Conservation (phyloP, 2,888 invertebrate species). For the Agriopis leucophaearia region DNA sequence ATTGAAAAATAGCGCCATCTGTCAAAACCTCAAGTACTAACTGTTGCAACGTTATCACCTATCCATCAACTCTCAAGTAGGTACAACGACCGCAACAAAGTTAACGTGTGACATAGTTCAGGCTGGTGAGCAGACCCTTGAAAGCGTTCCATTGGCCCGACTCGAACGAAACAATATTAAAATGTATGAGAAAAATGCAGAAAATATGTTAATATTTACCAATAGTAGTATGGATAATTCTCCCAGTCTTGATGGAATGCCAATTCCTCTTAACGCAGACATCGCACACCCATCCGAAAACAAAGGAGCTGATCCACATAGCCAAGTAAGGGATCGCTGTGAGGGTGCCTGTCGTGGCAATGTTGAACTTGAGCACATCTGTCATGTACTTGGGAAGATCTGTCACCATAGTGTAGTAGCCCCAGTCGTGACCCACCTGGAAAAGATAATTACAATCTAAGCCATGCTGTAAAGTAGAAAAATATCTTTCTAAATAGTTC, state of each 20-base stretch:
- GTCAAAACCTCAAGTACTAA: too few species aligned
- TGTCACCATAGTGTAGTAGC: constrained; percentile 90
- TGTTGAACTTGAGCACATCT: constrained; percentile 89
- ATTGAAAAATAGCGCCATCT: too few species aligned
- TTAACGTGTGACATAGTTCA: too few species aligned
- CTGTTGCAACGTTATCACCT: too few species aligned
- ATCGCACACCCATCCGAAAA: constrained; percentile 90
- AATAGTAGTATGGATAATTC: constrained; percentile 89
- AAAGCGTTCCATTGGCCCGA: too few species aligned
- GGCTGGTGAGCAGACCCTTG: too few species aligned
- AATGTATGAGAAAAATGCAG: too few species aligned
- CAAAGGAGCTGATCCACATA: constrained; percentile 89
- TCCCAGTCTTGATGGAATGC: constrained; percentile 86
- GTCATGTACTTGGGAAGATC: constrained; percentile 91
- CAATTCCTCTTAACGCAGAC: constrained; percentile 87
- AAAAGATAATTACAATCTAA: constrained; percentile 18
- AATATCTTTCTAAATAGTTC: background rate
- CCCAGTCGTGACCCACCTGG: constrained; percentile 87
- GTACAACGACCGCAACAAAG: too few species aligned
- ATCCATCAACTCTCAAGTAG: too few species aligned
- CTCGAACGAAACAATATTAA: too few species aligned
- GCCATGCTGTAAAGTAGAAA: background rate
- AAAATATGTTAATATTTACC: constrained; percentile 77
- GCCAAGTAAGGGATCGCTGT: constrained; percentile 89
- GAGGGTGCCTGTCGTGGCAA: constrained; percentile 88